Percentiles rank a stretch among this genome's conserved stretches.
These are phyloP conservation scores for Melieria crassipennis DNA, from an alignment of 2,888 invertebrate genomes.

Conservation along the genomic window DNA sequence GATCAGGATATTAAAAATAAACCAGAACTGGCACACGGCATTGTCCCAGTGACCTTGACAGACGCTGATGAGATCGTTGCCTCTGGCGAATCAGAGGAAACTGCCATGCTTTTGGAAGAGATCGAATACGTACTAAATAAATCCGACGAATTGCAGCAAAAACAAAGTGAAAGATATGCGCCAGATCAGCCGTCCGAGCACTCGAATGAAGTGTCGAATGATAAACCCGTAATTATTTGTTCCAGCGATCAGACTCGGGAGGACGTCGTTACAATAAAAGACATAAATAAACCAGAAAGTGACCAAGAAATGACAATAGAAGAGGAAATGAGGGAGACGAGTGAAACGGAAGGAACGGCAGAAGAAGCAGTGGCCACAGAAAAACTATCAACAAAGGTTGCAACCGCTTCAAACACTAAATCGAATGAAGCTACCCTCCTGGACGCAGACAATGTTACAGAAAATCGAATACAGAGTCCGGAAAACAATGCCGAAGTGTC, in stretches of 20 bases:
- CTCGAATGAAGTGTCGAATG: not conserved
- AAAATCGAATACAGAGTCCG: not conserved
- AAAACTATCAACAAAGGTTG: not conserved
- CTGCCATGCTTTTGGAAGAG: conserved; percentile 42
- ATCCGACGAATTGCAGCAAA: conserved; percentile 46
- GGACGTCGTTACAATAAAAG: not conserved
- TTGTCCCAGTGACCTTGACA: not conserved
- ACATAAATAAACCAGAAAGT: not conserved
- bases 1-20: not conserved
- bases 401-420: not conserved
- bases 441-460: too few relatives aligned
- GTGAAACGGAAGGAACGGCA: conserved; percentile 11
- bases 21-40: not conserved
- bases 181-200: not conserved
- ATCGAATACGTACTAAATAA: conserved; percentile 49
- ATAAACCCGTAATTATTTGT: too few relatives aligned
- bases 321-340: not conserved
- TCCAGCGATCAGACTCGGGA: too few relatives aligned
- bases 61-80: not conserved
- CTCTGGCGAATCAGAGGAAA: conserved; percentile 24
- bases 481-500: not conserved
- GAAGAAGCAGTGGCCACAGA: not conserved
- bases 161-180: conserved; percentile 19
- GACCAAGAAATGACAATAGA: not conserved
- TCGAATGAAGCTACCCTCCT: too few relatives aligned